Evolutionary conservation across 37 sponge, comb jelly and placozoan genomes (phyloP), one percentile per base, ranked within the genome.

Genomic region (Beroe ovata): DNA sequence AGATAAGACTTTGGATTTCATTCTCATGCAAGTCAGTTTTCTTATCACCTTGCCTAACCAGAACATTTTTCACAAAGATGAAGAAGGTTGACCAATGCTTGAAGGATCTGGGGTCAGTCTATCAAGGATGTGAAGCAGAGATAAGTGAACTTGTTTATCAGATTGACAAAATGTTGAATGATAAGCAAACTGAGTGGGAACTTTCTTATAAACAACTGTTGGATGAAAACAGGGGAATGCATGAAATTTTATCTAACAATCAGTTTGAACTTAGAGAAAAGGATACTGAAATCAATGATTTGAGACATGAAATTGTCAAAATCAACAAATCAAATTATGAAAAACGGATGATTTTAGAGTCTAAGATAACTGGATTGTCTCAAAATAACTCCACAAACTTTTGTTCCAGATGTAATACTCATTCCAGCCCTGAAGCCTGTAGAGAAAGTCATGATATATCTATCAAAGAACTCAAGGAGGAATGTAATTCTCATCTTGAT

Each of bases 81-180:
- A 47, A 47, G 54, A 47, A 47, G 54, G 54, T 77, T 42, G 84
- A 77, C 8, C 54, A 39, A 36, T 77, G 84, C 28, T 35, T 77
- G 8, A 8, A 77, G 28, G 21, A 23, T 39, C 23, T 77, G 41
- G 38, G 84, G 6, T 21, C 26, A 21, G 26, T 19, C 23, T 77
- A 77, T 77, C 54, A 77, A 29, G 84, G 84, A 42, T 77, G 84
- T 77, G 84, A 77, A 42, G 84, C 26, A 42, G 84, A 77, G 21
- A 77, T 77, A 6, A 77, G 84, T 77, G 84, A 77, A 39, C 84
- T 77, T 77, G 84, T 77, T 3, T 77, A 77, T 42, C 84, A 77
- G 23, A 77, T 77, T 14, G 33, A 77, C 11, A 77, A 77, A 77
- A 39, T 77, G 42, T 36, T 77, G 8, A 23, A 20, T 39, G 84